phyloP scores from a whole-genome alignment of 2,888 invertebrate genomes.

The Drosophila pseudotalamancana region DNA sequence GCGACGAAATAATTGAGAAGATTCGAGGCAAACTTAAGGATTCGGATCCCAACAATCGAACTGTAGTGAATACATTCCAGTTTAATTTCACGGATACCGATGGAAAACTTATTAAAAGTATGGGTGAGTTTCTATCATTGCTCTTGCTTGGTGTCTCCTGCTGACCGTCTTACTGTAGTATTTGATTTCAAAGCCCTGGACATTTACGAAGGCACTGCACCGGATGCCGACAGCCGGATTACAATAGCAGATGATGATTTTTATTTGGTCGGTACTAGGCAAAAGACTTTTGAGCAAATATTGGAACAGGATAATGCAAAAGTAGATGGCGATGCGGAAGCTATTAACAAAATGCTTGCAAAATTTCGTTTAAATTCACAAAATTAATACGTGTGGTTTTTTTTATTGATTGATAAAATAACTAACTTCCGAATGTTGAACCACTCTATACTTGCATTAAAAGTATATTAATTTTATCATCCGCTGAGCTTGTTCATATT shows the following conservation, averaged over 20 bases:
- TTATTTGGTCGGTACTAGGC: constrained; percentile 80
- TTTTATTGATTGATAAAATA: no score
- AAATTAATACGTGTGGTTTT: constrained; percentile 30
- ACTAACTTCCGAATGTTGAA: no score
- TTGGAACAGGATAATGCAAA: constrained; percentile 76
- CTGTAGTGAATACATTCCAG: constrained; percentile 80
- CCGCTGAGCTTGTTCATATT: no score
- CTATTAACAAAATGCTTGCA: constrained; percentile 80
- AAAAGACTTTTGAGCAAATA: constrained; percentile 78
- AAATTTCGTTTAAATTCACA: constrained; percentile 80
- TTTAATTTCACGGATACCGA: constrained; percentile 82
- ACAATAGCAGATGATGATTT: constrained; percentile 82
- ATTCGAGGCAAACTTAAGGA: constrained; percentile 81
- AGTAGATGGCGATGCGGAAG: constrained; percentile 78
- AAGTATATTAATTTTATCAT: no score
- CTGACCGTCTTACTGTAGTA: constrained; percentile 73
- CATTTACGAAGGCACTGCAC: constrained; percentile 80
- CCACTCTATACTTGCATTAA: no score
- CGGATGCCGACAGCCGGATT: constrained; percentile 74
- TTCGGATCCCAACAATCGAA: constrained; percentile 80
- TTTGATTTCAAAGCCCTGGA: constrained; percentile 84
- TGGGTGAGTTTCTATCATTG: constrained; percentile 70
- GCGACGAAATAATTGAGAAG: constrained; percentile 83
- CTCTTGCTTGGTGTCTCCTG: background rate
- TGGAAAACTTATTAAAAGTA: constrained; percentile 81